These are phyloP conservation scores for Pantherophis vulpinus DNA, from an alignment of 2,797 vertebrate genomes.

Conservation along the genomic window DNA sequence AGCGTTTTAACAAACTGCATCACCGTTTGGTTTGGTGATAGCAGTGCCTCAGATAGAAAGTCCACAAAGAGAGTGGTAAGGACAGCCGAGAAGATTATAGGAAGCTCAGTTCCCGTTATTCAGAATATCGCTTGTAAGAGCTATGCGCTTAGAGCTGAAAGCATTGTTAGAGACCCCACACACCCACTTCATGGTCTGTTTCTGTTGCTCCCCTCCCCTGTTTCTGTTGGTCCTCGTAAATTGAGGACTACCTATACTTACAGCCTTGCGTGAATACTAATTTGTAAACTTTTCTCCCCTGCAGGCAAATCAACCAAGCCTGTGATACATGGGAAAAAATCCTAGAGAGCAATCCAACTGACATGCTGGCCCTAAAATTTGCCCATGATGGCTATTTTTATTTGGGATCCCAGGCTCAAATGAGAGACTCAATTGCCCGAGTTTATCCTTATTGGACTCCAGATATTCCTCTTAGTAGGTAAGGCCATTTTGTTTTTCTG, in stretches of 20 bases:
- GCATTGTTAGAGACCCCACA: too few species aligned
- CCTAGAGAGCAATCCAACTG: slow-evolving; percentile 85
- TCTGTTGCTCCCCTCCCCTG: too few species aligned
- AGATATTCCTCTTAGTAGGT: slow-evolving; percentile 85
- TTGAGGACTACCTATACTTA: background rate
- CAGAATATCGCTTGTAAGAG: too few species aligned
- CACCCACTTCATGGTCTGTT: too few species aligned
- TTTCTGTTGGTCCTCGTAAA: too few species aligned
- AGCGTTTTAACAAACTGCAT: too few species aligned
- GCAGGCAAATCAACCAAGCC: slow-evolving; percentile 80
- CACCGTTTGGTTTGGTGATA: too few species aligned
- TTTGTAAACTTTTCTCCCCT: slow-evolving; percentile 13
- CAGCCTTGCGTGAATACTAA: background rate
- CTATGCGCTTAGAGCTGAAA: too few species aligned
- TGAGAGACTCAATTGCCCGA: slow-evolving; percentile 87
- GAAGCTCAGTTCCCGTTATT: too few species aligned
- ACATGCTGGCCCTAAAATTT: slow-evolving; percentile 90
- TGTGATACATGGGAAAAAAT: slow-evolving; percentile 87
- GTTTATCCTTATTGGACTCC: slow-evolving; percentile 89
- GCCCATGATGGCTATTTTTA: slow-evolving; percentile 89
- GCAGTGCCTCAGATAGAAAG: too few species aligned
- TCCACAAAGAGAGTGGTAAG: too few species aligned
- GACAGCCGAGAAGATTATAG: too few species aligned
- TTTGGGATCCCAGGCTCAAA: slow-evolving; percentile 78
- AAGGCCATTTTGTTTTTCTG: background rate